Percentiles rank a stretch among this genome's conserved stretches.
phyloP scores from a whole-genome alignment of 2,888 invertebrate genomes.

The Ornithoptera priamus region DNA sequence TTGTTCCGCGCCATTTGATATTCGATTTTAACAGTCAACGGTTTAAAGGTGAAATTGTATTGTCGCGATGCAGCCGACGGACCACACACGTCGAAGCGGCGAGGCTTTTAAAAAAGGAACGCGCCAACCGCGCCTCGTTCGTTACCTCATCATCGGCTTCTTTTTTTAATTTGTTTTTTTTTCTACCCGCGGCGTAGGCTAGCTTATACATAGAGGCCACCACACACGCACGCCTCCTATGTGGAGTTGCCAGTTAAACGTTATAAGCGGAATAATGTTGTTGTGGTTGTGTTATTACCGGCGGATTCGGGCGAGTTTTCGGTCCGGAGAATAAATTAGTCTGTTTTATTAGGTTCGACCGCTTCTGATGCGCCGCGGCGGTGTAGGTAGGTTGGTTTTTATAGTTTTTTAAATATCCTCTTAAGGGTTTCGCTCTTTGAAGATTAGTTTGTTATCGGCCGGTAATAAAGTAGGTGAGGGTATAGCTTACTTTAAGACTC shows the following conservation, averaged over 20 bases:
- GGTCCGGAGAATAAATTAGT: constrained; percentile 59
- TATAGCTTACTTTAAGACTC: constrained; percentile 43
- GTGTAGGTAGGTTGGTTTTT: constrained; percentile 52
- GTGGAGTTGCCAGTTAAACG: constrained; percentile 46
- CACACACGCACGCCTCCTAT: constrained; percentile 45
- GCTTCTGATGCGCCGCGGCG: constrained; percentile 62
- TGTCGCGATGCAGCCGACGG: constrained; percentile 39
- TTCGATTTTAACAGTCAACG: constrained; percentile 30
- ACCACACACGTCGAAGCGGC: constrained; percentile 74
- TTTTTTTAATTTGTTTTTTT: constrained; percentile 60
- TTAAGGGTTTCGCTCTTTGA: constrained; percentile 52
- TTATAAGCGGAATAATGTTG: constrained; percentile 66
- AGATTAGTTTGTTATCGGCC: constrained; percentile 72
- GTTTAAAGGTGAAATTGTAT: constrained; percentile 35
- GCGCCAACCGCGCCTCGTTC: constrained; percentile 75
- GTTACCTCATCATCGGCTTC: constrained; percentile 76
- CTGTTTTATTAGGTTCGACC: constrained; percentile 59
- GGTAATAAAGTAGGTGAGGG: constrained; percentile 66
- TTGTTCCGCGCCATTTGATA: constrained; percentile 28
- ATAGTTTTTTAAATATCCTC: constrained; percentile 73
- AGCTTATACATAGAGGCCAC: constrained; percentile 67
- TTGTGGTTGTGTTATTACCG: constrained; percentile 58
- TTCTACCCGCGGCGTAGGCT: constrained; percentile 57
- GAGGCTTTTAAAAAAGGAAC: constrained; percentile 75
- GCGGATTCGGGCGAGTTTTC: constrained; percentile 47